phyloP scores from a whole-genome alignment of 2,888 invertebrate genomes.

The Corythucha ciliata region DNA sequence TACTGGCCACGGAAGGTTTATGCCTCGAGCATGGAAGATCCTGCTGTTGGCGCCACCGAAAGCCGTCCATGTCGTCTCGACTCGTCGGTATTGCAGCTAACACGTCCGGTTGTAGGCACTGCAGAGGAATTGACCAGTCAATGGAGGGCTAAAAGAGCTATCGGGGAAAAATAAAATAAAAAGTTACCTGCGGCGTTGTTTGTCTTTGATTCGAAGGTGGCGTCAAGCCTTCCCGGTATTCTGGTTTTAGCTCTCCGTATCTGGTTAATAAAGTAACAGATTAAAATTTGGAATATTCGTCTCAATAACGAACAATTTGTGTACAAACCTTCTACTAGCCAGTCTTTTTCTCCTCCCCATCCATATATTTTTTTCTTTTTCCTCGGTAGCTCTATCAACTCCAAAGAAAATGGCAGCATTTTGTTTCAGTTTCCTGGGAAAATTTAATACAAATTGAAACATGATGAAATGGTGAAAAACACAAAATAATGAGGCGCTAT shows the following conservation, averaged over 20 bases:
- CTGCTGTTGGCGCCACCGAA: slow-evolving; percentile 13
- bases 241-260: slow-evolving; percentile 46
- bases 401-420: slow-evolving; percentile 81
- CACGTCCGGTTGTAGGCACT: slow-evolving; percentile 23
- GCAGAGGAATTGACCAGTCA: neutral
- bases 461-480: neutral
- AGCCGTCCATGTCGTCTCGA: slow-evolving; percentile 17
- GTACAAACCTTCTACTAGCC: slow-evolving; percentile 56
- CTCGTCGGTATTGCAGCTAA: slow-evolving; percentile 17
- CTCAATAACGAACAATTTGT: neutral
- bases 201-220: slow-evolving; percentile 21
- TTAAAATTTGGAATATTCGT: neutral
- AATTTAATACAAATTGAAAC: neutral
- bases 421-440: slow-evolving; percentile 56
- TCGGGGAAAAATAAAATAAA: neutral
- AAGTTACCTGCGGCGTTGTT: slow-evolving; percentile 21
- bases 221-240: slow-evolving; percentile 39
- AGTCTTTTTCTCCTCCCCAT: slow-evolving; percentile 67
- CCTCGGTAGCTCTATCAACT: slow-evolving; percentile 66
- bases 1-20: slow-evolving; percentile 72
- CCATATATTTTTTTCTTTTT: slow-evolving; percentile 65
- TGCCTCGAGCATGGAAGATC: slow-evolving; percentile 41
- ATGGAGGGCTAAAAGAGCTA: neutral
- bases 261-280: slow-evolving; percentile 3
- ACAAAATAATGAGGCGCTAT: no score